Base-by-base conservation (phyloP, 2,888 invertebrate genomes). In the Dicyrtoma fusca region DNA sequence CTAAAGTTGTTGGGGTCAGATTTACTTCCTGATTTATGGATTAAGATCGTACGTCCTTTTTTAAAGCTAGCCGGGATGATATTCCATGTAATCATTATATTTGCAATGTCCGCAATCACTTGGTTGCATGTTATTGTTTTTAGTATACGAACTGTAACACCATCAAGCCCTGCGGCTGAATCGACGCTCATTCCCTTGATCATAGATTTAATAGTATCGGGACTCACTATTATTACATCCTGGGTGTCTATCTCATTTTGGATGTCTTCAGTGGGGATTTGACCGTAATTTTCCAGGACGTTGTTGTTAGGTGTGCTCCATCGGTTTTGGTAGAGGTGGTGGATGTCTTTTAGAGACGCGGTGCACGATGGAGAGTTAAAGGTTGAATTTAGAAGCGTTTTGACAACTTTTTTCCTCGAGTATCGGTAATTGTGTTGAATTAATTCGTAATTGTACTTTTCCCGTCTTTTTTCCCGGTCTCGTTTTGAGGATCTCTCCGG, bases 381-480 rank as follows among this genome's bases (percentile, higher is more conserved):
- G 6, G 55, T 4, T 10, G 10, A 10, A 4, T 34, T 8, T 8
- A 55, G 19, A 19, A 55, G 11, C 55, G 19, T 55, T 19, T 10
- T 55, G 3, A 55, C 55, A 4, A 19, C 55, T 10, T 55, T 55
- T 19, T 55, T 55, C 55, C 21, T 17, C 17, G 19, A 55, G 19
- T 55, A 55, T 10, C 10, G 3, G 19, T 17, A 19, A 2, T 6
- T 10, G 21, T 55, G 19, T 19, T 55, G 55, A 1, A 55, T 55
- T 55, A 19, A 19, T 19, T 55, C 55, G 23, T 21, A 55, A 55
- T 55, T 55, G 55, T 55, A 55, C 19, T 55, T 1, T 19, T 55
- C 55, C 21, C 19, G 17, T 19, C 55, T n/a, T 8, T 19, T 8
- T 3, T 1, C 4, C 19, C 19, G 10, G 2, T 55, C 21, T 21